These are phyloP conservation scores for Enteromius radiatus DNA, from an alignment of 2,797 vertebrate genomes.

Conservation along the genomic window DNA sequence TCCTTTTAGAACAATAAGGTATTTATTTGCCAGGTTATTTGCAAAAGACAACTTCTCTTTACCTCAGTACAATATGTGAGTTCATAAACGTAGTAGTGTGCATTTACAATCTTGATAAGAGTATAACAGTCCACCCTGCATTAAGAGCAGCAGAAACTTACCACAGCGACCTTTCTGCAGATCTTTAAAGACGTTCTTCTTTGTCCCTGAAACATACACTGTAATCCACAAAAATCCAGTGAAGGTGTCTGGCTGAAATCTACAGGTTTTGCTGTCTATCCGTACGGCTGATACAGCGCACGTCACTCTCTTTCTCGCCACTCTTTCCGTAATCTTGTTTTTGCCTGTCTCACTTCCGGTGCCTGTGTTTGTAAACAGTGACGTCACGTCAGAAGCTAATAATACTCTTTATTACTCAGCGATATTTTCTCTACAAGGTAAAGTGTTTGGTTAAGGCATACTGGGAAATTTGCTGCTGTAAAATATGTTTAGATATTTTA, in stretches of 20 bases:
- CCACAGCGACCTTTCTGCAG: background rate
- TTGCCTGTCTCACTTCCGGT: slow-evolving; percentile 56
- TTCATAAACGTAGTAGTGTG: background rate
- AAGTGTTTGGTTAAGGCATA: background rate
- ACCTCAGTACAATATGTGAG: background rate
- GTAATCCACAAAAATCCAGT: background rate
- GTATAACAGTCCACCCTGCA: background rate
- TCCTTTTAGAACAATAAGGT: background rate
- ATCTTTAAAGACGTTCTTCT: background rate
- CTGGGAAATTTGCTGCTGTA: background rate
- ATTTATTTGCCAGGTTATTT: background rate
- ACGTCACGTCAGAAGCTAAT: background rate
- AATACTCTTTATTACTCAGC: no score
- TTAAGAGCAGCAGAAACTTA: background rate
- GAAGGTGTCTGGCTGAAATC: background rate
- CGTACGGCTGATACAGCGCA: background rate
- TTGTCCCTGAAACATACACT: background rate
- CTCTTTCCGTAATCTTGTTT: slow-evolving; percentile 54
- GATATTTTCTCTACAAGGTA: background rate
- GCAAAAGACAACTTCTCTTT: background rate
- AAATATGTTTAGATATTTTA: background rate
- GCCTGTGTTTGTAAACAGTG: slow-evolving; percentile 53
- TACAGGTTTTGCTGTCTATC: background rate
- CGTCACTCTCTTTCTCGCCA: background rate
- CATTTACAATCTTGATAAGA: background rate